These are phyloP conservation scores for Oscheius sp. DNA, from an alignment of 2,888 invertebrate genomes.

Conservation along the genomic window DNA sequence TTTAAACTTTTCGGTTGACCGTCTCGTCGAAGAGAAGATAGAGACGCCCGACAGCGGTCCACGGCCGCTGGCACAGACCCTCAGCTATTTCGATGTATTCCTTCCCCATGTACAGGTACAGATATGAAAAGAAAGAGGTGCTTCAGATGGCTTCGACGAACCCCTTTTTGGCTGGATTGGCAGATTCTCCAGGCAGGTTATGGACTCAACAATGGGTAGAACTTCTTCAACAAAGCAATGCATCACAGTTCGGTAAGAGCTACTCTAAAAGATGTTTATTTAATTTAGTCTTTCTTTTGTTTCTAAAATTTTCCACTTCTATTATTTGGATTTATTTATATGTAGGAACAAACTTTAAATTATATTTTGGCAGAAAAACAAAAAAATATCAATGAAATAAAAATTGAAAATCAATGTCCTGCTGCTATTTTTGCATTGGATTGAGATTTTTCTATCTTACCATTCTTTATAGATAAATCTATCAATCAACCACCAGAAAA, in stretches of 20 bases:
- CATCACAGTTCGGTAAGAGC: constrained; percentile 54
- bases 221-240: constrained; percentile 56
- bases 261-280: no score
- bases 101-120: constrained; percentile 65
- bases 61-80: constrained; percentile 50
- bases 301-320: background rate
- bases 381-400: no score
- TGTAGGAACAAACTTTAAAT: no score
- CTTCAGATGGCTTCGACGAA: constrained; percentile 62
- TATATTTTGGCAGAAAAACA: no score
- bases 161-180: constrained; percentile 51
- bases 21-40: constrained; percentile 39
- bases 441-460: no score
- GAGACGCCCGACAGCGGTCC: constrained; percentile 9
- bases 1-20: constrained; percentile 50
- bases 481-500: no score
- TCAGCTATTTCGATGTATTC: constrained; percentile 66
- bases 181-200: constrained; percentile 35
- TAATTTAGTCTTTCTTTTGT: background rate
- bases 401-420: no score
- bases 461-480: no score
- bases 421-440: no score
- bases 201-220: constrained; percentile 64
- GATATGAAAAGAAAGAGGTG: background rate
- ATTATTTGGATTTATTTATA: no score